Percentiles rank a stretch among this genome's conserved stretches.
Conservation (phyloP, 2,113 vertebrate genomes). For the Amphiprion percula region DNA sequence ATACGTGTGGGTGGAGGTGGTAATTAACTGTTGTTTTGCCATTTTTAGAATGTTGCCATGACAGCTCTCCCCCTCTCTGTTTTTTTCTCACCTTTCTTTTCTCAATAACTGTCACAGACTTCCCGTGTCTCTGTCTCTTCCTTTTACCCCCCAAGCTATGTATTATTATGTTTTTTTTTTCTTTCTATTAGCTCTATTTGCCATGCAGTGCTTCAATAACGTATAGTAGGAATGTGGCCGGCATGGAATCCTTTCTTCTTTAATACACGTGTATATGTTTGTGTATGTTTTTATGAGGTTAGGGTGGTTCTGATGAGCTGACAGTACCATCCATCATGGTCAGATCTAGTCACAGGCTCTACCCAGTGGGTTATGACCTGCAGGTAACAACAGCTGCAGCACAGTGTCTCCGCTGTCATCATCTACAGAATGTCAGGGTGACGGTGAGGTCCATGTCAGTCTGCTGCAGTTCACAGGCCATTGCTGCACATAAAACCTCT, state of each 20-base stretch:
- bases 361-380: slow-evolving; percentile 41
- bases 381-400: slow-evolving; percentile 59
- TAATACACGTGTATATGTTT: background rate
- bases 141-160: slow-evolving; percentile 9
- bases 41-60: slow-evolving; percentile 80
- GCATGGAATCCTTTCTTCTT: background rate
- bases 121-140: slow-evolving; percentile 10
- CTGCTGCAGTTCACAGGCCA: background rate
- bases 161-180: background rate
- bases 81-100: slow-evolving; percentile 62
- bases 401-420: slow-evolving; percentile 51
- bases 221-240: background rate
- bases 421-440: slow-evolving; percentile 11
- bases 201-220: background rate
- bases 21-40: slow-evolving; percentile 79
- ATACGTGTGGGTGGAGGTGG: slow-evolving; percentile 77
- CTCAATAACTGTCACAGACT: slow-evolving; percentile 44
- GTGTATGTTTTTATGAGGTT: slow-evolving; percentile 13
- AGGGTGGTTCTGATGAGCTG: slow-evolving; percentile 27
- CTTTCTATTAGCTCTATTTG: background rate
- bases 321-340: slow-evolving; percentile 59
- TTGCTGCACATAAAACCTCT: background rate
- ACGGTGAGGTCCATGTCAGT: slow-evolving; percentile 21
- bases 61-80: slow-evolving; percentile 56
- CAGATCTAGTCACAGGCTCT: slow-evolving; percentile 52